Base-by-base conservation (phyloP, 2,113 vertebrate genomes). In the Leptobrachium leishanense region DNA sequence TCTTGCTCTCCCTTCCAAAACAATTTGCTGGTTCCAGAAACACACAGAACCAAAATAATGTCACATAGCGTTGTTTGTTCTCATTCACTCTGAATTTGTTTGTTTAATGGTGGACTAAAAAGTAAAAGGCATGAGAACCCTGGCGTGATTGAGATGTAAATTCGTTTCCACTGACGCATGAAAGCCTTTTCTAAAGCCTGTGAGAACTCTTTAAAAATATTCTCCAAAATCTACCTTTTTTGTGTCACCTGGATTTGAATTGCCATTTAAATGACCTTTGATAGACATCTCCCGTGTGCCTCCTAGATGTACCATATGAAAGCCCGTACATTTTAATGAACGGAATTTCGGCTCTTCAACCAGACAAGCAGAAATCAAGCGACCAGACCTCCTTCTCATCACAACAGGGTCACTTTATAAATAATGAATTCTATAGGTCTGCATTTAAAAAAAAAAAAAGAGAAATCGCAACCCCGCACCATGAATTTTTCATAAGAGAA, bases 251-350 rank as follows among this genome's bases (percentile, higher is more conserved):
- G 62, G 42, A 40, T 54, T 70, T 44, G 13, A 20, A 62, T 62
- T 77, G 42, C 54, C 54, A 75, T 62, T 62, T 40, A 43, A 70
- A 67, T 71, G 31, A 64, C 76, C 68, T 50, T 46, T 78, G 43
- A 59, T 46, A 78, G 13, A 46, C 43, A 50, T 43, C 67, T 55
- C 69, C 46, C 63, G 57, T 44, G 53, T 59, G 64, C 43, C 54
- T 76, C 63, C 54, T 42, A 76, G 50, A 76, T 43, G 46, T 72
- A 20, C 46, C n/a, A n/a, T 66, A 72, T 63, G 72, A 71, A 79
- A 53, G 57, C n/a, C 59, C 65, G 7, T 65, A 42, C 11, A 40
- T 9, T 50, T 50, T 50, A 50, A 50, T 50, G 46, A 50, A 50
- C 20, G 2, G 46, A 54, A 72, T 6, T 40, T 54, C 10, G 13